Base-by-base conservation (phyloP, 2,888 invertebrate species). In the Campoletis raptor region DNA sequence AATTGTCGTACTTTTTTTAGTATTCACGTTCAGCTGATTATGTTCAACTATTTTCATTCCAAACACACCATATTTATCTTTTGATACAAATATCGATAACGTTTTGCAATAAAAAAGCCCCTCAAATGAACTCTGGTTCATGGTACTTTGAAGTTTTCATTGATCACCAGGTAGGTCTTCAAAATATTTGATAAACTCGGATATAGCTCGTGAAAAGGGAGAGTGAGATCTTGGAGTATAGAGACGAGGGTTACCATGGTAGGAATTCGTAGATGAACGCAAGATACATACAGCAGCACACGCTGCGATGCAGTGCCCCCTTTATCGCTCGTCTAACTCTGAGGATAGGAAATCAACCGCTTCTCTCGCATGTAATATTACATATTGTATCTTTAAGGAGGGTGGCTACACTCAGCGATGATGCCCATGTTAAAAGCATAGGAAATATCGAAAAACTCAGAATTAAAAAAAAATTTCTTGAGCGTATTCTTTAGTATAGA, bases 201-300 rank as follows among this genome's bases (percentile, higher is more conserved):
- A 30, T 30, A 30, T 30, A 30, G 30, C 30, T 30, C 30, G 30
- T 30, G 30, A 21, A 81, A 81, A 81, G 81, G 48, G 81, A 81
- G 81, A 80, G 80, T 72, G 52, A 48, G 77, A 67, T 42, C 72
- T 45, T 30, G 57, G 42, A 61, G 69, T 52, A 64, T 37, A 69
- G 18, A 66, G 21, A 67, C 66, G 73, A 73, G 81, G 48, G 42
- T 80, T 80, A 81, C 83, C 86, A 78, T 67, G 67, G 61, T 78
- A 81, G 86, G 86, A 86, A 83, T 86, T 86, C 81, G 77, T 86
- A 81, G 83, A 73, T 52, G 86, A 86, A 83, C 57, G 83, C 77
- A 83, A 83, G 86, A 83, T 83, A 86, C 80, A 86, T 80, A 80
- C 48, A 83, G 66, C 83, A 73, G 67, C 80, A 72, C 30, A 40